Evolutionary conservation across 2,888 invertebrate species (phyloP).

Genomic region (Anoplius nigerrimus): DNA sequence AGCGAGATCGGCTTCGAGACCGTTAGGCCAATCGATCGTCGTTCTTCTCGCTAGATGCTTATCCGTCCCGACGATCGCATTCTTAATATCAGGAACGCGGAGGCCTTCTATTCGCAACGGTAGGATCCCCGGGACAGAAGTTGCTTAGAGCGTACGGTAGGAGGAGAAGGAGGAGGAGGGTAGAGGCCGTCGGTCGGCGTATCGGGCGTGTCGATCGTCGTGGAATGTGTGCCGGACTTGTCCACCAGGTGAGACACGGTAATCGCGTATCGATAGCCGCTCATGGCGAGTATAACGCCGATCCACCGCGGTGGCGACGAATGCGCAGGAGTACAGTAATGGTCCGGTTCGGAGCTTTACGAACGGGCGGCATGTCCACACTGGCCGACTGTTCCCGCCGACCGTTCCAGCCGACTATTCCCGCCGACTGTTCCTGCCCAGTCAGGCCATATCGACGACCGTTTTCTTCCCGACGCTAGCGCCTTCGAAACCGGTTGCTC

Average conservation of each 20-base stretch:
- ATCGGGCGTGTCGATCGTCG: constrained; percentile 39
- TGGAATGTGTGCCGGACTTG: constrained; percentile 28
- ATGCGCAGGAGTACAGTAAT: constrained; percentile 24
- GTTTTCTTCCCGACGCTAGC: constrained; percentile 30
- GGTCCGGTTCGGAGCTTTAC: constrained; percentile 33
- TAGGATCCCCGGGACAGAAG: constrained; percentile 6
- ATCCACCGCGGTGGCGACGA: constrained; percentile 35
- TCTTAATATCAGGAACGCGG: constrained; percentile 2
- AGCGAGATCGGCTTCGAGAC: too few species aligned
- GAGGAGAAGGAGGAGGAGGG: too few species aligned
- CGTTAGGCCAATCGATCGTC: too few species aligned
- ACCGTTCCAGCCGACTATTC: constrained; percentile 39
- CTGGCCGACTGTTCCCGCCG: too few species aligned
- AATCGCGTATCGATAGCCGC: constrained; percentile 48
- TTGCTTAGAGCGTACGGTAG: too few species aligned
- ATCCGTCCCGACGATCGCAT: constrained; percentile 1
- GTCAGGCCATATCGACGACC: background rate
- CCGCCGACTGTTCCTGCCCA: too few species aligned
- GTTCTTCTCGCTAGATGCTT: too few species aligned
- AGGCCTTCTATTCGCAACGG: constrained; percentile 23
- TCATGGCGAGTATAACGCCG: constrained; percentile 34
- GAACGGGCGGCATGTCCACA: constrained; percentile 11
- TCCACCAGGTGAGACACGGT: constrained; percentile 41
- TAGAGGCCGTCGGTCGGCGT: constrained; percentile 4
- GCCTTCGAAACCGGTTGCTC: constrained; percentile 16